phyloP scores from a whole-genome alignment of 2,888 invertebrate genomes.

The Thymelicus lineola region DNA sequence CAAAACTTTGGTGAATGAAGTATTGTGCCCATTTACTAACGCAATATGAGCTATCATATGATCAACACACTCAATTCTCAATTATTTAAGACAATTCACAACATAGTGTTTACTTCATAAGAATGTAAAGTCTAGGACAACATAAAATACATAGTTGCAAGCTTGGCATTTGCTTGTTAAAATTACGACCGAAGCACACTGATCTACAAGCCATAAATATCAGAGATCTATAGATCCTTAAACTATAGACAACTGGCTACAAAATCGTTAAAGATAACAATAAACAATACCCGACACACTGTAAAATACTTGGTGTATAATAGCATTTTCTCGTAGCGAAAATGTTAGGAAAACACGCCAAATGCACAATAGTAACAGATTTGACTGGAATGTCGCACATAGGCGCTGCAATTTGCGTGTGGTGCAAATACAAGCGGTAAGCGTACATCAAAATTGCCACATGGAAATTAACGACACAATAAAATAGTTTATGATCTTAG shows the following conservation, averaged over 20 bases:
- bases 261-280: conserved; percentile 26
- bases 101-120: neutral
- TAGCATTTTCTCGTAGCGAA: conserved; percentile 29
- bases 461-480: too few relatives aligned
- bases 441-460: neutral
- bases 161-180: conserved; percentile 5
- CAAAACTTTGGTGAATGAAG: too few relatives aligned
- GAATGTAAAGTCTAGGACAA: neutral
- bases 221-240: conserved; percentile 14
- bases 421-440: conserved; percentile 3
- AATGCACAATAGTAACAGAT: conserved; percentile 36
- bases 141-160: neutral
- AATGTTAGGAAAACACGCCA: conserved; percentile 21
- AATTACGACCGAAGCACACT: neutral
- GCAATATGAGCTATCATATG: too few relatives aligned
- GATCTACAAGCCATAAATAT: conserved; percentile 21
- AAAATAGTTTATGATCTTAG: neutral
- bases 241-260: neutral
- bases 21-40: too few relatives aligned
- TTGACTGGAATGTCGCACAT: conserved; percentile 28
- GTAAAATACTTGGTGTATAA: conserved; percentile 18
- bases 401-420: neutral
- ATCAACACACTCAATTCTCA: too few relatives aligned
- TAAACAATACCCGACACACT: conserved; percentile 23
- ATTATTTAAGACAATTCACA: neutral